Evolutionary conservation across 2,113 vertebrate genomes (phyloP), one percentile per base, ranked within the genome.

Genomic region (Phaetusa simplex): DNA sequence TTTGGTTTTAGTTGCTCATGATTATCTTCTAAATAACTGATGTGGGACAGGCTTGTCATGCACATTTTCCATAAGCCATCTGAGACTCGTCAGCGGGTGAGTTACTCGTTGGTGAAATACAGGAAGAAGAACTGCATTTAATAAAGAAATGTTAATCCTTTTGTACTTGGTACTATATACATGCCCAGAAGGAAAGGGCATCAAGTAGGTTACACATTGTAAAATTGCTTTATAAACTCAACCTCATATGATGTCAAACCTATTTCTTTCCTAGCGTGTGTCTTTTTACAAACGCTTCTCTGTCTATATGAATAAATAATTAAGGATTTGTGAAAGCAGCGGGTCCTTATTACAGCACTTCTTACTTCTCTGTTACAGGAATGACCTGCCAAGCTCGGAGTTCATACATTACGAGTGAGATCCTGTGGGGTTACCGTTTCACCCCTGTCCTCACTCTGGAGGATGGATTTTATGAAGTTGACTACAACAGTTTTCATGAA

Each of bases 351-450:
- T 12, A 59, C 79, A 94, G 62, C 42, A 17, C 71, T 64, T 95
- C 42, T 50, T 2, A 42, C 90, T 90, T 97, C 26, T 96, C 73
- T 95, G 74, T 98, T n/a, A 11, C 97, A 99, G 99, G 99, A 40
- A 99, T 99, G 99, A 99, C 99, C 0, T 99, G 99, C 97, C 99
- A 99, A 97, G 99, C 99, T 1, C 98, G 99, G 55, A 99, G 99
- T 93, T 99, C 99, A 14, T 99, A 99, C 34, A 96, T 99, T 91
- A 98, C 99, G 43, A 99, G 99, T 12, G 99, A 99, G 98, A 99
- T 99, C 97, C 98, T 99, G 45, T 99, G 99, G 99, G 99, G 99
- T 53, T 99, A 99, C 91, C 99, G 99, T 82, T 99, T 99, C 98
- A 99, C 98, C 0, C 99, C 99, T 0, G 99, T 99, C 47, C 99